Evolutionary conservation across 2,888 invertebrate genomes (phyloP), one percentile per base, ranked within the genome.

Genomic region (Brachylomia viminalis): DNA sequence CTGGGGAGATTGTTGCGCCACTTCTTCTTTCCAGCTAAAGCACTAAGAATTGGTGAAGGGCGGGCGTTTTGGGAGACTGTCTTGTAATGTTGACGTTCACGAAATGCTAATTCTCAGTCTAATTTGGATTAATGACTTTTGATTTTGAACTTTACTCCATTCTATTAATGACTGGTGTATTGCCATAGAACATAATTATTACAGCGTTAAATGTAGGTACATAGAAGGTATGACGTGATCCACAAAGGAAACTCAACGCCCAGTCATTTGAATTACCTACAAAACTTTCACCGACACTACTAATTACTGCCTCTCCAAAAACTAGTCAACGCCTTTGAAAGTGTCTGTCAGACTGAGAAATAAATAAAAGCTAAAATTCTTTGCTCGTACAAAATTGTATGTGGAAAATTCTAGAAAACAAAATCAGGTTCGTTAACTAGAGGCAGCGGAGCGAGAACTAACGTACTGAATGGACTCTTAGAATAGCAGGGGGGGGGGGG

Each of bases 401-500:
- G 75, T 82, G 78, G 87, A 91, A 90, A 90, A 71, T 88, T 90
- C 89, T 88, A 85, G 80, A 84, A 89, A 89, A 91, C 91, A 91
- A 93, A 93, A 92, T 92, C 91, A 87, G 86, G 90, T 94, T 95
- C 95, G 95, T 95, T 95, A 95, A 93, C 94, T 93, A 84, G 87
- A 92, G 89, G 94, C 94, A 92, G 88, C 88, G 93, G 86, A 91
- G 93, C 94, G 94, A 92, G 86, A 86, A 75, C 89, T 92, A 92
- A 92, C 87, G 89, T 88, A 84, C 87, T 92, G 91, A 93, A 93
- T 92, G 88, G 92, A 89, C 92, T 90, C 90, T 92, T 85, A 90
- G 83, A 82, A 75, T 76, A 66, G 79, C 11, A 49, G 61, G 64
- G 65, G 62, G 52, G 49, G 61, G 64, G 65, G 62, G 52, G 49